Evolutionary conservation across 1,140 invertebrate genomes (phyloP).

Genomic region (Thalassaphorura encarpata): DNA sequence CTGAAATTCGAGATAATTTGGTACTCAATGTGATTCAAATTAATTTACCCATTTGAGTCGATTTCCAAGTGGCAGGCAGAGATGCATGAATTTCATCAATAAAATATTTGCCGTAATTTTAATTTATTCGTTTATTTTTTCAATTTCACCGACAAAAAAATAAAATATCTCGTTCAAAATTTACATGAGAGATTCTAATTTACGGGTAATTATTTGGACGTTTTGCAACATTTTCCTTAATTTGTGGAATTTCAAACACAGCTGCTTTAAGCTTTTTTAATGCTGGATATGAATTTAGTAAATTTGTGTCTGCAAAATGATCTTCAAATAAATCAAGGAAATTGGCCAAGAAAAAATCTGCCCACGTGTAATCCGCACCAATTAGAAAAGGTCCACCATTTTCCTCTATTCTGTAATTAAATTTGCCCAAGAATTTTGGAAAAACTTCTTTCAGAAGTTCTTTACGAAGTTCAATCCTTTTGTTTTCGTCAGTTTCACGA

Average conservation of each 20-base stretch:
- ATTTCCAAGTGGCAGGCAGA: constrained; percentile 4
- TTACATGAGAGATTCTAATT: no score
- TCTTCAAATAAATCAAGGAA: background rate
- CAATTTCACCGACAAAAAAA: no score
- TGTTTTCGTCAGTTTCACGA: no score
- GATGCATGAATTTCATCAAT: no score
- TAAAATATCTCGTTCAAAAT: no score
- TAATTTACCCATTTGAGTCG: background rate
- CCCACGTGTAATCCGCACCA: background rate
- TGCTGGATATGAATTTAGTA: background rate
- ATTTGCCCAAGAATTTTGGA: no score
- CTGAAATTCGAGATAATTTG: constrained; percentile 4
- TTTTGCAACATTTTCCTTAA: background rate
- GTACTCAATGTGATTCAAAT: background rate
- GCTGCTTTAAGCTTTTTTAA: background rate
- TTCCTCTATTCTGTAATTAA: constrained; percentile 41
- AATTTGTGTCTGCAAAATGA: background rate
- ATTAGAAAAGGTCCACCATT: background rate
- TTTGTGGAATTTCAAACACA: background rate
- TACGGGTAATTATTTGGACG: no score
- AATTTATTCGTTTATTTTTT: no score
- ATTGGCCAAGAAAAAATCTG: background rate
- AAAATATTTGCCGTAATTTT: no score
- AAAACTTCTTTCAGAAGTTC: no score
- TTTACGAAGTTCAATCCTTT: no score